Conservation (phyloP, 2,113 vertebrate species). For the Cavia aperea region DNA sequence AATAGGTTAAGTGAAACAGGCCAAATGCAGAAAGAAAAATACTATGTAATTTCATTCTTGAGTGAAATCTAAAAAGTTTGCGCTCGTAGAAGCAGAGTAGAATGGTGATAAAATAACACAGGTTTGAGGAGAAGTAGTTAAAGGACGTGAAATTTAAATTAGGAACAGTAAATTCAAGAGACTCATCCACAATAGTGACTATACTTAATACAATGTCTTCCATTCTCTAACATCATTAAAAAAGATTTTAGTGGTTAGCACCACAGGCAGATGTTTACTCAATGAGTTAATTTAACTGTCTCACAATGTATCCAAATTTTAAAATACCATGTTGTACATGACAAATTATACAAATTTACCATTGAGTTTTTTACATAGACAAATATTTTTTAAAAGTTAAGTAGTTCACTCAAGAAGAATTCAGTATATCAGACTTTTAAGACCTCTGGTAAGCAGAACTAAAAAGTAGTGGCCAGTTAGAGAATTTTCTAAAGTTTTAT, state of each 20-base stretch:
- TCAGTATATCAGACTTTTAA: background rate
- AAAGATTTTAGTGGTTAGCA: background rate
- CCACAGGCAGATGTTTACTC: background rate
- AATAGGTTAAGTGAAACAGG: background rate
- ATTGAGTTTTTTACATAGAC: background rate
- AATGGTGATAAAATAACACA: background rate
- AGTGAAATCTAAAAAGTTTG: background rate
- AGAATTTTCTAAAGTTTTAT: slow-evolving; percentile 2
- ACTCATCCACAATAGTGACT: background rate
- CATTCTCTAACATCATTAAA: background rate
- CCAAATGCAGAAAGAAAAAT: background rate
- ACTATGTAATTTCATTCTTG: background rate
- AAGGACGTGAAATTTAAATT: background rate
- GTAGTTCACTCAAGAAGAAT: background rate
- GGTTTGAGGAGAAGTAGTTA: background rate
- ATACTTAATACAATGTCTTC: background rate
- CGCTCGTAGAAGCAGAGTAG: background rate
- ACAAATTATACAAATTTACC: background rate
- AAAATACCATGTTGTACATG: background rate
- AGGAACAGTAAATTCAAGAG: background rate
- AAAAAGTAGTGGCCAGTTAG: background rate
- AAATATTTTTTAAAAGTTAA: background rate
- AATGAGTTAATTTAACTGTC: background rate
- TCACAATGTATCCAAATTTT: background rate
- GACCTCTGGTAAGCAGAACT: background rate